These are phyloP conservation scores for Apamea sordens DNA, from an alignment of 2,888 invertebrate species.

Conservation along the genomic window DNA sequence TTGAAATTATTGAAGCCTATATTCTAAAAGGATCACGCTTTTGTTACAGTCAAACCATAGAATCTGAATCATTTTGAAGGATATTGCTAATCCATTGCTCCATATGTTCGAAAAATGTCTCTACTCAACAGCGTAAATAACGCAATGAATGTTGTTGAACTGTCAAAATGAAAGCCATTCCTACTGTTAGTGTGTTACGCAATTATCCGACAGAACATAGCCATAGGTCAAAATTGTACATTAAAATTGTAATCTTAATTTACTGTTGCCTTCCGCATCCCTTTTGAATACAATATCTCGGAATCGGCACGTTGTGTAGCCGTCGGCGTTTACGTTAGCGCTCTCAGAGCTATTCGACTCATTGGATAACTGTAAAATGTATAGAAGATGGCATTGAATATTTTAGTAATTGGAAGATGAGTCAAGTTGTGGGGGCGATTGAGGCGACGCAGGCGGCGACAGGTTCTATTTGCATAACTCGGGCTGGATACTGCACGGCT, in stretches of 20 bases:
- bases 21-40: conserved; percentile 51
- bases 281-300: conserved; percentile 38
- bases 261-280: conserved; percentile 32
- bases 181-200: too few relatives aligned
- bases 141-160: too few relatives aligned
- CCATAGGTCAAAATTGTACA: conserved; percentile 18
- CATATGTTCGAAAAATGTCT: too few relatives aligned
- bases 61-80: not conserved
- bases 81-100: too few relatives aligned
- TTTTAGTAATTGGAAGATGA: conserved; percentile 65
- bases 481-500: conserved; percentile 68
- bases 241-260: conserved; percentile 41
- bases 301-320: conserved; percentile 12
- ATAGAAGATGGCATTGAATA: conserved; percentile 57
- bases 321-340: conserved; percentile 24
- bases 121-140: too few relatives aligned
- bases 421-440: conserved; percentile 69
- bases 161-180: too few relatives aligned
- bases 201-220: conserved; percentile 6
- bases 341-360: conserved; percentile 27
- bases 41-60: conserved; percentile 52
- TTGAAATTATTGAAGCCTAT: conserved; percentile 41
- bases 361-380: conserved; percentile 47
- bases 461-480: conserved; percentile 77
- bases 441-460: conserved; percentile 66